Evolutionary conservation across 53 echinoderm and acorn worm genomes (phyloP).

Genomic region (Hippasteria phrygiana): DNA sequence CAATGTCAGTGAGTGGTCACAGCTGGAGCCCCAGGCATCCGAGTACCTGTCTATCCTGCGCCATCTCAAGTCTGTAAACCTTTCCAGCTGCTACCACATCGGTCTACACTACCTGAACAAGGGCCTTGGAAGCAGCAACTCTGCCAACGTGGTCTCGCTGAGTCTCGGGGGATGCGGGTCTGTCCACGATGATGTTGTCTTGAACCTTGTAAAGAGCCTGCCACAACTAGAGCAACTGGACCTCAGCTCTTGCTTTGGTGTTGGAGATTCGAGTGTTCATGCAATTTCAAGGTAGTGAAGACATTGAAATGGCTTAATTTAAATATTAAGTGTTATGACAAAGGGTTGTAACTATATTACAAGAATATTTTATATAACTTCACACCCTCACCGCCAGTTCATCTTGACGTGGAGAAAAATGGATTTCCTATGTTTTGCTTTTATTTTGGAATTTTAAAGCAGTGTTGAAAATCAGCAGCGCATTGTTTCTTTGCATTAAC

Average conservation of each 20-base stretch:
- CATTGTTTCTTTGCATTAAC: too few relatives aligned
- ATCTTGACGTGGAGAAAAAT: too few relatives aligned
- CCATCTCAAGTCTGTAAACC: conserved; percentile 40
- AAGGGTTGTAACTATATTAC: too few relatives aligned
- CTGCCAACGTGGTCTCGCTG: conserved; percentile 40
- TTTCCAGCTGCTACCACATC: conserved; percentile 63
- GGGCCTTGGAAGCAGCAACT: conserved; percentile 33
- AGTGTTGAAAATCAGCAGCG: too few relatives aligned
- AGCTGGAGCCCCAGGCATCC: conserved; percentile 54
- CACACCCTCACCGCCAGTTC: too few relatives aligned
- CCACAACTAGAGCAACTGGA: conserved; percentile 81
- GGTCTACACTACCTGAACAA: conserved; percentile 37
- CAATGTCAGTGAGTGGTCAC: conserved; percentile 41
- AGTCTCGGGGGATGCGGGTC: conserved; percentile 80
- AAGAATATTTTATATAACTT: too few relatives aligned
- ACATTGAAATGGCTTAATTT: too few relatives aligned
- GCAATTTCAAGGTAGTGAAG: conserved; percentile 70
- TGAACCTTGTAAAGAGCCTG: conserved; percentile 68
- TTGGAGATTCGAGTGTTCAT: conserved; percentile 57
- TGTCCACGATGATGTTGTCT: conserved; percentile 83
- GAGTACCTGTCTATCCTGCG: conserved; percentile 33
- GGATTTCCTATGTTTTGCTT: too few relatives aligned
- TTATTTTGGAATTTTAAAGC: too few relatives aligned
- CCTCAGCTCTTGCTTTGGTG: conserved; percentile 84
- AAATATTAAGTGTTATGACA: too few relatives aligned